These are phyloP conservation scores for Drosophila niveifrons DNA, from an alignment of 2,888 invertebrate species.

Conservation along the genomic window DNA sequence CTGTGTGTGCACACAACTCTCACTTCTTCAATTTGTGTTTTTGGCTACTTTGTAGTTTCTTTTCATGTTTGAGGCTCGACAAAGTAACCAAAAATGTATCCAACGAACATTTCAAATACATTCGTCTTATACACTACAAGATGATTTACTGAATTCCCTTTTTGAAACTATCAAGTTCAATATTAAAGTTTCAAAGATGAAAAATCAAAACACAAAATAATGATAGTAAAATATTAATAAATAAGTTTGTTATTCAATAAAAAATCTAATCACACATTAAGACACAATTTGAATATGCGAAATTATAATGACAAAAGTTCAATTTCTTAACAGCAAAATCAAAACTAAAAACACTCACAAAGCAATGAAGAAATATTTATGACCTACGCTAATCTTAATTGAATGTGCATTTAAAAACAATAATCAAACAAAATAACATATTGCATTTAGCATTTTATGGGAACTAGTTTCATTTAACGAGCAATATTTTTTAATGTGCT, in stretches of 20 bases:
- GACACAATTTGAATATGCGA: too few relatives aligned
- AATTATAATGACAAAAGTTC: too few relatives aligned
- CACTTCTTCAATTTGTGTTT: conserved; percentile 21
- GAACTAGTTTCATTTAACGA: conserved; percentile 1
- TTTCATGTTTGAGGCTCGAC: conserved; percentile 41
- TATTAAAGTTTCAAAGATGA: too few relatives aligned
- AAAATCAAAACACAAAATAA: too few relatives aligned
- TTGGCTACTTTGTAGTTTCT: conserved; percentile 49
- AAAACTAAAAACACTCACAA: too few relatives aligned
- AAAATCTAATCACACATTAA: too few relatives aligned
- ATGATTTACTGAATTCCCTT: background rate
- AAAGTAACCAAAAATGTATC: conserved; percentile 13
- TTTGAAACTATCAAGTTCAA: too few relatives aligned
- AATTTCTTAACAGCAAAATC: too few relatives aligned
- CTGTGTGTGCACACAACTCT: conserved; percentile 5
- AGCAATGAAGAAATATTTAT: too few relatives aligned
- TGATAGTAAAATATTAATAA: too few relatives aligned
- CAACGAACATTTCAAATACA: background rate
- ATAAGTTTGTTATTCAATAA: too few relatives aligned
- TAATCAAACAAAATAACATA: background rate
- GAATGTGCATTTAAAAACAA: background rate
- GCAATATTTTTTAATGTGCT: background rate
- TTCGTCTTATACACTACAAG: background rate
- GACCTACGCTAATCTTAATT: too few relatives aligned
- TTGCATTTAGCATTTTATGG: background rate